phyloP scores from a whole-genome alignment of 2,888 invertebrate species.

The Panorpa germanica region DNA sequence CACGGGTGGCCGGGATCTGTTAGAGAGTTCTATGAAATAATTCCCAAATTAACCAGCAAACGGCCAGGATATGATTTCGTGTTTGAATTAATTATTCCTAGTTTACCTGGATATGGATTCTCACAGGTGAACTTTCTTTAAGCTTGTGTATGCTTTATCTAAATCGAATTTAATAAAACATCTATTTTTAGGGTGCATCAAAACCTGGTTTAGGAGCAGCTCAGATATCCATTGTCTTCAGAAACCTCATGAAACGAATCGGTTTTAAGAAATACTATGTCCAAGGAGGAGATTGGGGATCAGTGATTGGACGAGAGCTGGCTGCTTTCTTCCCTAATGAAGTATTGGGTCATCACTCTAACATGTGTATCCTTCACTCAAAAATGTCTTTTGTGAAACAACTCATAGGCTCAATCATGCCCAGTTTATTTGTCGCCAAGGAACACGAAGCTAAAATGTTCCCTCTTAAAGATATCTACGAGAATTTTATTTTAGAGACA shows the following conservation, averaged over 20 bases:
- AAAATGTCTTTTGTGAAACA: constrained; percentile 23
- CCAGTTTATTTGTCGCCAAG: constrained; percentile 27
- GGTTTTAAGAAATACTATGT: constrained; percentile 41
- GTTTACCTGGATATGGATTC: constrained; percentile 30
- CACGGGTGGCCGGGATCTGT: constrained; percentile 76
- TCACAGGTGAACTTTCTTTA: constrained; percentile 30
- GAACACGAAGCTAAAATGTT: constrained; percentile 28
- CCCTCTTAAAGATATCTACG: constrained; percentile 22
- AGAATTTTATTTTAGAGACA: constrained; percentile 19
- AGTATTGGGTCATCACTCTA: constrained; percentile 33
- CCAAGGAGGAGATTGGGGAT: constrained; percentile 61
- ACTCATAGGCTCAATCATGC: constrained; percentile 26
- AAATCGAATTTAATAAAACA: too few species aligned
- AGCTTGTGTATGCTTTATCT: too few species aligned
- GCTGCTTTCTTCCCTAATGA: constrained; percentile 39
- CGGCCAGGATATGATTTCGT: constrained; percentile 32
- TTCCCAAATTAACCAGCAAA: constrained; percentile 38
- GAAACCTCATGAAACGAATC: constrained; percentile 48
- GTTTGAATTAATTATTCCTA: constrained; percentile 42
- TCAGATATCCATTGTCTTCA: constrained; percentile 36
- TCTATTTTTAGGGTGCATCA: constrained; percentile 24
- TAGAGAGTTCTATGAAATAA: constrained; percentile 52
- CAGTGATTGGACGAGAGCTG: constrained; percentile 34
- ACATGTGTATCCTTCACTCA: constrained; percentile 29
- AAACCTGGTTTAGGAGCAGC: constrained; percentile 35